Evolutionary conservation across 2,888 invertebrate species (phyloP).

Genomic region (Hirtodrosophila duncani): DNA sequence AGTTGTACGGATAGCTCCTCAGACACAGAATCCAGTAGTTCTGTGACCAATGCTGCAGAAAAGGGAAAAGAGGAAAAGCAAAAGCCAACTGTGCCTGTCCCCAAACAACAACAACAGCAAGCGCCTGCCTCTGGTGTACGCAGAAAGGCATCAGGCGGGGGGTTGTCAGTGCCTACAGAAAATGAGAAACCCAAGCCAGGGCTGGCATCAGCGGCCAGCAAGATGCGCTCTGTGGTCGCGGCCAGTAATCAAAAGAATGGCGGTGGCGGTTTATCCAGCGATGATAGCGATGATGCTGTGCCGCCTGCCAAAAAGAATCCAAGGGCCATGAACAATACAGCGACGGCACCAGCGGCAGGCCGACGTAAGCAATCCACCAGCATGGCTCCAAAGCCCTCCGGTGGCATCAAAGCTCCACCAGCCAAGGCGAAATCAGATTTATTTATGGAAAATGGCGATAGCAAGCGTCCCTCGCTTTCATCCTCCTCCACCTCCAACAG

Average conservation of each 20-base stretch:
- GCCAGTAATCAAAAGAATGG: constrained; percentile 53
- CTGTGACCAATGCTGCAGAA: constrained; percentile 71
- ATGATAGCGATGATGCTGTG: constrained; percentile 80
- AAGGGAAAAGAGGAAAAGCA: constrained; percentile 62
- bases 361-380: constrained; percentile 36
- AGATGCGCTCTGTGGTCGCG: constrained; percentile 49
- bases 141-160: too few species aligned
- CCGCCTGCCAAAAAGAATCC: constrained; percentile 53
- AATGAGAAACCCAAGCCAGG: constrained; percentile 28
- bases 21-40: constrained; percentile 83
- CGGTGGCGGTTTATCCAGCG: constrained; percentile 81
- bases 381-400: constrained; percentile 11
- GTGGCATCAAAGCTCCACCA: background rate
- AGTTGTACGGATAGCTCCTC: constrained; percentile 81
- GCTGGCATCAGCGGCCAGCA: constrained; percentile 41
- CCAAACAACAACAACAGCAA: background rate
- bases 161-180: constrained; percentile 22
- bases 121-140: background rate
- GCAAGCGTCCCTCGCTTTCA: constrained; percentile 56
- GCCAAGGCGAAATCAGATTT: constrained; percentile 11
- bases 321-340: constrained; percentile 30
- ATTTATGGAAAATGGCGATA: constrained; percentile 44
- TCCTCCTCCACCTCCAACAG: constrained; percentile 63
- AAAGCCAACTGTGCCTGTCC: constrained; percentile 21
- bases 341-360: constrained; percentile 30